Percentiles rank a stretch among this genome's conserved stretches.
phyloP scores from a whole-genome alignment of 2,113 vertebrate species.

The Muntiacus muntjak region DNA sequence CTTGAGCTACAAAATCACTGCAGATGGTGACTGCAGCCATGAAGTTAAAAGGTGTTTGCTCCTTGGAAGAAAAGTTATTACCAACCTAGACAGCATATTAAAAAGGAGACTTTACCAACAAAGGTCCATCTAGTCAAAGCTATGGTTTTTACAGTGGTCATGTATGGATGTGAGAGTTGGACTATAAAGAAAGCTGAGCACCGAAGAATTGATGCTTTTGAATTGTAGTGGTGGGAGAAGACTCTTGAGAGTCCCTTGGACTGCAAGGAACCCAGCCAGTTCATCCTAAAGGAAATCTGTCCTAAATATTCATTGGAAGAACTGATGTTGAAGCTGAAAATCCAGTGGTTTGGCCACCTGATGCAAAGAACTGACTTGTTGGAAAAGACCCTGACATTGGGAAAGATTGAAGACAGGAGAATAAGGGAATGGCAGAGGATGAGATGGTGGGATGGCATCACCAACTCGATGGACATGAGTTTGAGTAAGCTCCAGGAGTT shows the following conservation, averaged over 20 bases:
- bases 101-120: neutral
- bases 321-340: neutral
- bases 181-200: neutral
- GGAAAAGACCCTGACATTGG: neutral
- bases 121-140: neutral
- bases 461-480: neutral
- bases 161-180: neutral
- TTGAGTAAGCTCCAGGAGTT: neutral
- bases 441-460: neutral
- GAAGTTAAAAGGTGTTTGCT: neutral
- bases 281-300: neutral
- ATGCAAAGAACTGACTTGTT: neutral
- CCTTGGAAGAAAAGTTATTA: neutral
- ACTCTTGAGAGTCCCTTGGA: neutral
- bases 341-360: neutral
- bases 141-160: neutral
- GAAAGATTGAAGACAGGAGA: neutral
- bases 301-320: neutral
- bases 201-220: neutral
- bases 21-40: neutral
- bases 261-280: neutral
- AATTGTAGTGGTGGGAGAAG: neutral
- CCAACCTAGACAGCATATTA: neutral
- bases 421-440: neutral
- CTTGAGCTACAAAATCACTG: neutral